Evolutionary conservation across 2,797 vertebrate species (phyloP), one percentile per base, ranked within the genome.

Genomic region (Pteropus rufus): DNA sequence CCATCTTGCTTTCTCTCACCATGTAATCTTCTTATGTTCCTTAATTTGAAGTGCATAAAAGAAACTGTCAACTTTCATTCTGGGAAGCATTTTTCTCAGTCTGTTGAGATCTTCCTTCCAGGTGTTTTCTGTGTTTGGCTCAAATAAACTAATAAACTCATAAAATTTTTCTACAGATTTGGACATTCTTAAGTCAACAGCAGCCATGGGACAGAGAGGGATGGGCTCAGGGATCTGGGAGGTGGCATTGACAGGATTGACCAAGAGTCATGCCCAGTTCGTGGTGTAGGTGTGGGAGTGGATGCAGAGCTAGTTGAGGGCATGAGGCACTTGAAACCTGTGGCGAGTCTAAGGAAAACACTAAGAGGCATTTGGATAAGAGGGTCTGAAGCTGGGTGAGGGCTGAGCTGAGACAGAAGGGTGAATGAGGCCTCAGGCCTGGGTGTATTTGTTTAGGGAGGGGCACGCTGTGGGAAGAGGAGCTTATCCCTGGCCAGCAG

Each of bases 361-460:
- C 15, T 6, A n/a, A 49, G 62, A 80, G 44, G 31, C 23, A 10
- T 29, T 4, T 4, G 76, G 73, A 31, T 2, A 1, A n/a, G 70
- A 75, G 41, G 11, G 34, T 34, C 29, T 29, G 26, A 56, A 36
- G 76, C 41, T 39, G 14, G 26, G 39, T 34, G 24, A 10, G 49
- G 39, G 31, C 75, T 24, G 39, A 49, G 52, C 26, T 34, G 16
- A 54, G 56, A 21, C 1, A 4, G n/a, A 52, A 26, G 34, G 58
- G 10, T 2, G 5, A 21, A 5, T 19, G 75, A 60, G 80, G 44
- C 15, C 36, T 16, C 3, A 6, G 41, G n/a, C 4, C 0, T 7
- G 15, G 39, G 24, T 8, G 1, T 16, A 34, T 64, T 7, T 85
- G 60, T 34, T 34, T 10, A 29, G 79, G 80, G 46, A 26, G 49